Conservation (phyloP, 1,140 invertebrate genomes). For the Patella vulgata region DNA sequence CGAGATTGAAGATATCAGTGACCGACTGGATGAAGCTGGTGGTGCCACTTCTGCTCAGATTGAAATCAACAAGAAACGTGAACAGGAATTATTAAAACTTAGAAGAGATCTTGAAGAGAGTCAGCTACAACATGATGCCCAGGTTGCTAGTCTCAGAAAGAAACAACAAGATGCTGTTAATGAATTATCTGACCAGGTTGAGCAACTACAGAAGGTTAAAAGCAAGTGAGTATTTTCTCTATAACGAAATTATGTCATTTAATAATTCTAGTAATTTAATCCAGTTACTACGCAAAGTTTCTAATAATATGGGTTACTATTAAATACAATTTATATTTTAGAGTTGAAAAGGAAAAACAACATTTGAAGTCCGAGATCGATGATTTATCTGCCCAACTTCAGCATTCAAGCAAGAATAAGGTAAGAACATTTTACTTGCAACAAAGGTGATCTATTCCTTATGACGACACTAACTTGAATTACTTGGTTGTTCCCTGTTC, state of each 20-base stretch:
- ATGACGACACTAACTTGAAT: not conserved
- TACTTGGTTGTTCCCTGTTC: too few species aligned
- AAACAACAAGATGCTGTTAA: constrained; percentile 97
- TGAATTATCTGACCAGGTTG: constrained; percentile 96
- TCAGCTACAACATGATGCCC: constrained; percentile 96
- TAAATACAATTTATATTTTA: constrained; percentile 67
- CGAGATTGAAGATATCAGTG: constrained; percentile 95
- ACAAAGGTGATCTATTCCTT: not conserved
- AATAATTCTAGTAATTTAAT: too few species aligned
- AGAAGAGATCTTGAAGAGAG: constrained; percentile 96
- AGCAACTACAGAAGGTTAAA: constrained; percentile 98
- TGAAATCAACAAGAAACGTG: constrained; percentile 98
- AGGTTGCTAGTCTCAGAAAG: constrained; percentile 93
- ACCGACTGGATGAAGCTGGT: constrained; percentile 96
- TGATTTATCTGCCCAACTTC: constrained; percentile 67
- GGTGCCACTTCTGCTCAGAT: constrained; percentile 95
- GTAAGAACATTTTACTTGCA: not conserved
- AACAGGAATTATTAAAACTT: constrained; percentile 96
- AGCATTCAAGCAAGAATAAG: too few species aligned
- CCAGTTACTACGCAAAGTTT: too few species aligned
- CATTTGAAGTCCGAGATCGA: constrained; percentile 91
- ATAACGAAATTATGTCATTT: too few species aligned
- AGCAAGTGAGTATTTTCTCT: constrained; percentile 82
- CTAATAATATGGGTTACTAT: too few species aligned
- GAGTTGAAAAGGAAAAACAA: constrained; percentile 95